Conservation (phyloP, 2,113 vertebrate genomes). For the Megaceryle maxima region DNA sequence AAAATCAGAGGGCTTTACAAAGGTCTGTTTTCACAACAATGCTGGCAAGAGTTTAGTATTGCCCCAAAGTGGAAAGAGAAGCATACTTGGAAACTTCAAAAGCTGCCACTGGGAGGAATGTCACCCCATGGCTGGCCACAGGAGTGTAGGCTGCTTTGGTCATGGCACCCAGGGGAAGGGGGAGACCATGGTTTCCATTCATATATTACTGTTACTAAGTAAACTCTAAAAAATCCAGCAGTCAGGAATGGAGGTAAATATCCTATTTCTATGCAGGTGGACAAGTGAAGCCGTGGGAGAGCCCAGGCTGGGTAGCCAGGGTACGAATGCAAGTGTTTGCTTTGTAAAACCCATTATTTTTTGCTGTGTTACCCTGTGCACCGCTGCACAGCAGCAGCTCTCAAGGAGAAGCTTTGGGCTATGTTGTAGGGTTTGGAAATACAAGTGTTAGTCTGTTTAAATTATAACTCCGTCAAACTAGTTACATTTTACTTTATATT, state of each 20-base stretch:
- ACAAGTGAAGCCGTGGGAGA: neutral
- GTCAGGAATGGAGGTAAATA: neutral
- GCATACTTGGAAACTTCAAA: conserved; percentile 22
- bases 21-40: conserved; percentile 43
- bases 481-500: neutral
- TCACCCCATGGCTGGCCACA: neutral
- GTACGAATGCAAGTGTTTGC: neutral
- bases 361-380: neutral
- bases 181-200: neutral
- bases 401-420: neutral
- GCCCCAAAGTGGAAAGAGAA: conserved; percentile 33
- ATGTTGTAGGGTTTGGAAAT: neutral
- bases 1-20: neutral
- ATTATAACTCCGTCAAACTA: neutral
- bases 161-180: neutral
- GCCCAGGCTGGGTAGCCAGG: neutral
- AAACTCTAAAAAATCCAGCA: neutral
- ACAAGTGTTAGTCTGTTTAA: neutral
- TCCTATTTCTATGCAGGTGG: neutral
- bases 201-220: neutral
- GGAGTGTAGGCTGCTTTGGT: neutral
- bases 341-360: neutral
- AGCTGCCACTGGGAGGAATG: neutral
- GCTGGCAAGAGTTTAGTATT: neutral
- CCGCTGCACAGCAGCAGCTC: neutral